These are phyloP conservation scores for Acleris holmiana DNA, from an alignment of 2,888 invertebrate species.

Conservation along the genomic window DNA sequence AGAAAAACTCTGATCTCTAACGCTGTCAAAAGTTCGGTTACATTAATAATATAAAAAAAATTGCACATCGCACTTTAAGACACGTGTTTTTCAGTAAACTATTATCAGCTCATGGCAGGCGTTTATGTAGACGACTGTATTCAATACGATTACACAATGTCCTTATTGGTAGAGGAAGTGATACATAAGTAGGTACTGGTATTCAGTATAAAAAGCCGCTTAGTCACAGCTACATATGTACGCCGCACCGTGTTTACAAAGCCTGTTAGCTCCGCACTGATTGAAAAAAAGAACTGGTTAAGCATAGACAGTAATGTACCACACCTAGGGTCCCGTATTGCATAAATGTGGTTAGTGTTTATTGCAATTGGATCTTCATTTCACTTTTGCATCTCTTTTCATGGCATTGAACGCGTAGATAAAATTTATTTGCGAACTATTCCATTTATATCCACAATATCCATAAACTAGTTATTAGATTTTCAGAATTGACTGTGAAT, in stretches of 20 bases:
- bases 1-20: too few species aligned
- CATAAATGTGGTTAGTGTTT: not conserved
- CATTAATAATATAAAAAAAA: too few species aligned
- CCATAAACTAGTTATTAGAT: slow-evolving; percentile 7
- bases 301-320: slow-evolving; percentile 8
- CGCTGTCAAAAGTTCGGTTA: too few species aligned
- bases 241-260: slow-evolving; percentile 28
- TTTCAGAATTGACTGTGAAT: slow-evolving; percentile 19
- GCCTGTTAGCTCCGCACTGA: slow-evolving; percentile 27
- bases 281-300: slow-evolving; percentile 34
- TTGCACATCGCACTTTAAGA: not conserved
- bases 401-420: too few species aligned
- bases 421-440: too few species aligned
- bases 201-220: slow-evolving; percentile 30
- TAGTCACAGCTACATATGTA: slow-evolving; percentile 29
- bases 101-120: not conserved
- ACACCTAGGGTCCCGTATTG: slow-evolving; percentile 8
- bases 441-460: not conserved
- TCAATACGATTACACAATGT: slow-evolving; percentile 19
- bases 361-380: too few species aligned
- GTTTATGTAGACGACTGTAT: slow-evolving; percentile 7
- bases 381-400: too few species aligned
- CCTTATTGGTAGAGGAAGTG: slow-evolving; percentile 35
- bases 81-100: slow-evolving; percentile 15
- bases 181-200: slow-evolving; percentile 30